Conservation (phyloP, 2,113 vertebrate genomes). For the Eurystomus gularis region DNA sequence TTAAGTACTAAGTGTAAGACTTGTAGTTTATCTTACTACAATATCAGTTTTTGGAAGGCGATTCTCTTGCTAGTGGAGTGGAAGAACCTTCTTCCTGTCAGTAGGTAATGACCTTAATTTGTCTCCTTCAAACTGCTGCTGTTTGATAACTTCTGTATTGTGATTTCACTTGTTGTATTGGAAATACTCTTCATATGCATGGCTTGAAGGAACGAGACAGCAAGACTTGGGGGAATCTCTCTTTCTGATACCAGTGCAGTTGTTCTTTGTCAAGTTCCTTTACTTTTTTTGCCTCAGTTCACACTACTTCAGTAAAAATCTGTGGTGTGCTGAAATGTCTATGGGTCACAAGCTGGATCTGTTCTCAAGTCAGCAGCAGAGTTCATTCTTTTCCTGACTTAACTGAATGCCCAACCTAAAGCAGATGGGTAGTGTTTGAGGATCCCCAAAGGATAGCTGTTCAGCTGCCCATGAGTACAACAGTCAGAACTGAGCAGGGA, state of each 20-base stretch:
- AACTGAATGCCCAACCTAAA: neutral
- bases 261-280: neutral
- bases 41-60: accelerated
- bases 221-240: neutral
- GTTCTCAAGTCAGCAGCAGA: neutral
- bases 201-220: neutral
- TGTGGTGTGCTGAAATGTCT: neutral
- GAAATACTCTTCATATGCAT: neutral
- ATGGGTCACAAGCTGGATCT: neutral
- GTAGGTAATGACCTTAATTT: neutral
- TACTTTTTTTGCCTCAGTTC: neutral
- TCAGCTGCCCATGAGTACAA: neutral
- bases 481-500: neutral
- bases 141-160: neutral
- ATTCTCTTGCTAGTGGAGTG: neutral
- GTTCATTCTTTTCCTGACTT: neutral
- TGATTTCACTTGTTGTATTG: neutral
- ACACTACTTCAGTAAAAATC: neutral
- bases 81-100: neutral
- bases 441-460: neutral
- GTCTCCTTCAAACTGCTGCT: neutral
- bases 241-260: neutral
- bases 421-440: neutral
- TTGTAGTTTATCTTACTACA: neutral
- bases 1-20: neutral